Conservation (phyloP, 2,888 invertebrate genomes). For the Lottia gigantea region DNA sequence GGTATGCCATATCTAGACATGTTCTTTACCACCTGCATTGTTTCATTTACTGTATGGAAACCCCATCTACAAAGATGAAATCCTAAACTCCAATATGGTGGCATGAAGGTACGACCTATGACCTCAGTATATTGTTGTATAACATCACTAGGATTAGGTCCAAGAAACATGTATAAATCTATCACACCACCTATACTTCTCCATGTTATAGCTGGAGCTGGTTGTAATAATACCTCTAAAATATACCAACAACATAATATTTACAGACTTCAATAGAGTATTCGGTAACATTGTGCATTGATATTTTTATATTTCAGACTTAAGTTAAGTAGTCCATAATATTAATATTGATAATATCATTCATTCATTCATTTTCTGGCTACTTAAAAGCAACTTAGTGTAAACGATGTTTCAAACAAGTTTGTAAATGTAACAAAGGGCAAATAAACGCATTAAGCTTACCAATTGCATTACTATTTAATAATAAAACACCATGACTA, state of each 20-base stretch:
- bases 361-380: too few relatives aligned
- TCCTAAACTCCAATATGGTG: slow-evolving; percentile 81
- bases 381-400: too few relatives aligned
- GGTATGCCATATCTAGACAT: slow-evolving; percentile 46
- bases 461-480: slow-evolving; percentile 80
- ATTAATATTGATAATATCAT: too few relatives aligned
- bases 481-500: slow-evolving; percentile 79
- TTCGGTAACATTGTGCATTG: too few relatives aligned
- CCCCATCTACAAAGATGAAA: slow-evolving; percentile 83
- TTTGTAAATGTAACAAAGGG: too few relatives aligned
- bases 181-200: slow-evolving; percentile 83
- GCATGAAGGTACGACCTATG: slow-evolving; percentile 53
- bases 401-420: too few relatives aligned
- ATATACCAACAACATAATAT: slow-evolving; percentile 1
- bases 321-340: too few relatives aligned
- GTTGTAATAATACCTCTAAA: slow-evolving; percentile 66
- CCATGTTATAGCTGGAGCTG: slow-evolving; percentile 84
- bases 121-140: slow-evolving; percentile 58
- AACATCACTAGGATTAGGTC: slow-evolving; percentile 76
- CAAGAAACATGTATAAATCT: slow-evolving; percentile 81
- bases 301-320: too few relatives aligned
- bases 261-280: too few relatives aligned
- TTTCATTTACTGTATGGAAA: slow-evolving; percentile 45
- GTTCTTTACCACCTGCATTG: slow-evolving; percentile 43
- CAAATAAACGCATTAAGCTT: slow-evolving; percentile 1